phyloP scores from a whole-genome alignment of 2,888 invertebrate genomes.

The Camponotus fellah region DNA sequence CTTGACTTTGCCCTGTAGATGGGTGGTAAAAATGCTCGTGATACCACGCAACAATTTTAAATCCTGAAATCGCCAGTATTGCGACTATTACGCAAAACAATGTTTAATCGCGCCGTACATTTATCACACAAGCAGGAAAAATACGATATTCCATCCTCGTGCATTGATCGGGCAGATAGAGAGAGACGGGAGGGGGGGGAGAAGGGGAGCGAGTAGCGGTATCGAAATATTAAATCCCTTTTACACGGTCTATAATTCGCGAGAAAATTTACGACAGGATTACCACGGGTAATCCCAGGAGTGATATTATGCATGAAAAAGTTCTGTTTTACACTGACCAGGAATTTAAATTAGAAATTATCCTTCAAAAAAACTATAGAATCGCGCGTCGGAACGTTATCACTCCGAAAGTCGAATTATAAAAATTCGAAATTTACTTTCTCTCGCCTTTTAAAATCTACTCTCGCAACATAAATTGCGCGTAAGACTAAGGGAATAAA shows the following conservation, averaged over 20 bases:
- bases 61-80: neutral
- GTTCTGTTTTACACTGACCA: constrained; percentile 32
- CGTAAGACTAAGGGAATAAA: neutral
- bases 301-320: constrained; percentile 33
- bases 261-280: constrained; percentile 46
- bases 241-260: constrained; percentile 36
- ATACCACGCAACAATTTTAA: neutral
- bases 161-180: constrained; percentile 5
- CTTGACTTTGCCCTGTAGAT: neutral
- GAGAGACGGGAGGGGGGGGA: neutral
- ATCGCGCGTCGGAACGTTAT: neutral
- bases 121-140: neutral
- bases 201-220: neutral
- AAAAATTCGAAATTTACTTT: constrained; percentile 26
- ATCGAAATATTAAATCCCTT: constrained; percentile 39
- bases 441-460: neutral
- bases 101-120: neutral
- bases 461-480: neutral
- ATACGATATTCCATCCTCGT: neutral
- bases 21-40: neutral
- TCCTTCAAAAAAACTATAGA: constrained; percentile 11
- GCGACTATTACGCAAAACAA: neutral
- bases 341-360: constrained; percentile 50
- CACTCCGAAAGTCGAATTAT: constrained; percentile 11
- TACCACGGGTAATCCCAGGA: constrained; percentile 11